Base-by-base conservation (phyloP, 1,140 invertebrate genomes). In the Drosophila erecta region DNA sequence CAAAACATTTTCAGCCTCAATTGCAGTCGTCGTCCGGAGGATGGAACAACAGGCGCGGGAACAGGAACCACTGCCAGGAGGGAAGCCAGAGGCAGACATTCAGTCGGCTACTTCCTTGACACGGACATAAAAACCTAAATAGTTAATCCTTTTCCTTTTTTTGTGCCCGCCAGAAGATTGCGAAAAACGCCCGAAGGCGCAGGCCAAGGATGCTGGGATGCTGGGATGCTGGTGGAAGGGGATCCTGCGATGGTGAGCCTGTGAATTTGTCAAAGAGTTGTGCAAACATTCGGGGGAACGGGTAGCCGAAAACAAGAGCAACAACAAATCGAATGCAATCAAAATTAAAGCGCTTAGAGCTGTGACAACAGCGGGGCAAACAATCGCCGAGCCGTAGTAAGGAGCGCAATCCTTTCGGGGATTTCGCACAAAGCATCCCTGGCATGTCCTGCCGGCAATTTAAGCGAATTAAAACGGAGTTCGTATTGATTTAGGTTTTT, bases 301-400 rank as follows among this genome's bases (percentile, higher is more conserved):
- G 65, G 55, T 14, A 17, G 43, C 20, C 47, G 60, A 37, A 71
- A 56, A 60, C 62, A 59, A 66, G 56, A 81, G 50, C 75, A 80
- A 56, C 73, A 85, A 87, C 84, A 86, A 87, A 87, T 87, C 84
- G 84, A 90, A 84, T 84, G 85, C 80, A 89, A 89, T 89, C 84
- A 90, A 89, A 89, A 90, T 84, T 89, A 90, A 89, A 89, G 84
- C 84, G 84, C 85, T 89, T 89, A 76, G 86, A 89, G 76, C 84
- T 89, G 84, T 87, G 81, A 85, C 81, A 85, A 85, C 81, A 84
- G 75, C 49, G 58, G 67, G 64, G 49, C 66, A 89, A 86, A 87
- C 84, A 89, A 87, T 80, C 59, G 79, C 65, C 40, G 50, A 76
- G 58, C 60, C 73, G 46, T 54, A 73, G 40, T 53, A 54, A 64